Conservation (phyloP, 1,140 invertebrate genomes). For the Reticulitermes speratus region DNA sequence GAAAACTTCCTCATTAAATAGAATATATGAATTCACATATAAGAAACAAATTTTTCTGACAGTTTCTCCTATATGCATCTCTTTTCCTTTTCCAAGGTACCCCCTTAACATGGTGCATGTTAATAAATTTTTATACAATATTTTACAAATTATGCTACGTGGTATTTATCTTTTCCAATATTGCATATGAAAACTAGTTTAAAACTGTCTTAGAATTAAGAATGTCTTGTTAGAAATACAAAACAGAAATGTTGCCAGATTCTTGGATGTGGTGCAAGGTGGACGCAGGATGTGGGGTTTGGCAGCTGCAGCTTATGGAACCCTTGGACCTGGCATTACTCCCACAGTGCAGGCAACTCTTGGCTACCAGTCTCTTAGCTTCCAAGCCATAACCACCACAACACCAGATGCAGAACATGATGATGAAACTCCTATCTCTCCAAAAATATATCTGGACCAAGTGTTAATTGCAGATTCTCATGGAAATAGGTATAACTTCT, state of each 20-base stretch:
- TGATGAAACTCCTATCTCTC: background rate
- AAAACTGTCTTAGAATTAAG: too few species aligned
- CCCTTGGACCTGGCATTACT: slow-evolving; percentile 33
- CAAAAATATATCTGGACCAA: slow-evolving; percentile 22
- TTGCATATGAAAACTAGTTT: too few species aligned
- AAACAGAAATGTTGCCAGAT: slow-evolving; percentile 36
- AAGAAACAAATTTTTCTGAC: too few species aligned
- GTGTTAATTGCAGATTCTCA: slow-evolving; percentile 1
- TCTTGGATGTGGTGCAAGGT: slow-evolving; percentile 39
- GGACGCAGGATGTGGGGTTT: slow-evolving; percentile 42
- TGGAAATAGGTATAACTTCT: slow-evolving; percentile 22
- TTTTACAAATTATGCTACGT: too few species aligned
- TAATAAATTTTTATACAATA: too few species aligned
- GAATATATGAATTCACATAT: too few species aligned
- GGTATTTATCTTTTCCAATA: too few species aligned
- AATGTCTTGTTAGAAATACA: background rate
- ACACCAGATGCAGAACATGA: background rate
- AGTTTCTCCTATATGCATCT: too few species aligned
- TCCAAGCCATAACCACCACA: background rate
- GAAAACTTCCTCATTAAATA: too few species aligned
- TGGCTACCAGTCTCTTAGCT: slow-evolving; percentile 28
- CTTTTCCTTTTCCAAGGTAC: too few species aligned
- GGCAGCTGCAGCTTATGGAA: slow-evolving; percentile 41
- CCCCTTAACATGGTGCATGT: too few species aligned
- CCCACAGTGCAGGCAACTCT: slow-evolving; percentile 24